A percentile compares a stretch with the other conserved stretches of the same genome.
phyloP scores from a whole-genome alignment of 2,113 vertebrate genomes.

The Oryzias celebensis region DNA sequence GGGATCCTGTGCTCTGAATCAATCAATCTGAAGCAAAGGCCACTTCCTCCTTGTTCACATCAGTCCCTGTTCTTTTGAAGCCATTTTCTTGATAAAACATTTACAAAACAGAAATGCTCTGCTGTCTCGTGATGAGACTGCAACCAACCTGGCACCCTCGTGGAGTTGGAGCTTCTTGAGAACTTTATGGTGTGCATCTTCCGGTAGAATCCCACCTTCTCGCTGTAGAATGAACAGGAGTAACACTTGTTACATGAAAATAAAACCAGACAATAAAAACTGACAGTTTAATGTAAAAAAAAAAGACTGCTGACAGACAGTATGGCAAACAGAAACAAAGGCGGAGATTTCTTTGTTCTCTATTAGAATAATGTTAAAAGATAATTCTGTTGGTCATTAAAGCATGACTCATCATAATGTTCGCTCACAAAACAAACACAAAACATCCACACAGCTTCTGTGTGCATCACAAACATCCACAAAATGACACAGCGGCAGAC shows the following conservation, averaged over 20 bases:
- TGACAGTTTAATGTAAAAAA: not conserved
- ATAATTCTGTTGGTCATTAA: constrained; percentile 3
- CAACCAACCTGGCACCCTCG: not conserved
- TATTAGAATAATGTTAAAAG: not conserved
- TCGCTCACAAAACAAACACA: not conserved
- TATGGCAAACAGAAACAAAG: constrained; percentile 22
- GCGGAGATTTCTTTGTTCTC: constrained; percentile 15
- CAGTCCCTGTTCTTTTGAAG: constrained; percentile 8
- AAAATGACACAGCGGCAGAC: not conserved
- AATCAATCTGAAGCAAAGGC: too few relatives aligned
- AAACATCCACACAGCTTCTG: constrained; percentile 4
- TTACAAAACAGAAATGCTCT: constrained; percentile 26
- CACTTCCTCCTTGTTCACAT: too few relatives aligned
- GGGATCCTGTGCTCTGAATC: too few relatives aligned
- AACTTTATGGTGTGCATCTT: not conserved
- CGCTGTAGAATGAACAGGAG: too few relatives aligned
- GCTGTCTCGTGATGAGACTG: constrained; percentile 7
- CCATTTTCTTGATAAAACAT: constrained; percentile 55
- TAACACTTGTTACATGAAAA: not conserved
- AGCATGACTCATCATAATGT: constrained; percentile 3
- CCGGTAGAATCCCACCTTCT: not conserved
- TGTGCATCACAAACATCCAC: not conserved
- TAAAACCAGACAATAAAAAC: not conserved
- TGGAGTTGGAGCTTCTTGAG: not conserved
- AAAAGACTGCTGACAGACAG: constrained; percentile 9